Percentiles rank a stretch among this genome's conserved stretches.
Evolutionary conservation across 2,797 vertebrate genomes (phyloP).

Genomic region (Monodelphis domestica): DNA sequence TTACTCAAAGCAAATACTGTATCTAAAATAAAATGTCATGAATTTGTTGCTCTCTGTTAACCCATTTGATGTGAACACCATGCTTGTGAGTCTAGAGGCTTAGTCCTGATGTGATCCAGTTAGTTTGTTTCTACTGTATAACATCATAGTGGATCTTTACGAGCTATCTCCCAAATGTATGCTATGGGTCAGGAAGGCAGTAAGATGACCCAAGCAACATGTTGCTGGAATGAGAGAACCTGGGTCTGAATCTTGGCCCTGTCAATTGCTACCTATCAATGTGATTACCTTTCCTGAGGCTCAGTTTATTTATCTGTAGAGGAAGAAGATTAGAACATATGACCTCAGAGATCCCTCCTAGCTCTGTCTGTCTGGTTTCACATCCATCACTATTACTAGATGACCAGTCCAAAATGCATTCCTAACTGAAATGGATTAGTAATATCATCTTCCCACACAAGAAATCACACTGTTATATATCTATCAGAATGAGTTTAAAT

Average conservation of each 20-base stretch:
- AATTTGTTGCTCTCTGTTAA: conserved; percentile 34
- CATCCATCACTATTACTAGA: not conserved
- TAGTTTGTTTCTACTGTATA: conserved; percentile 47
- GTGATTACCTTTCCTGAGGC: not conserved
- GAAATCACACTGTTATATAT: conserved; percentile 18
- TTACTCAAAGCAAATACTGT: conserved; percentile 18
- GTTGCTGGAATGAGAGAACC: not conserved
- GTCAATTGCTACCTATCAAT: not conserved
- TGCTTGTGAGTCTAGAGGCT: conserved; percentile 58
- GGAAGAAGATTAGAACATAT: not conserved
- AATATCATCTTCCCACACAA: conserved; percentile 46
- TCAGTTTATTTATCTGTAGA: not conserved
- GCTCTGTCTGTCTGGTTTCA: not conserved
- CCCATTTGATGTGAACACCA: conserved; percentile 40
- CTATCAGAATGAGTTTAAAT: not conserved
- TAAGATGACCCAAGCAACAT: not conserved
- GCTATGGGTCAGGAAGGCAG: conserved; percentile 13
- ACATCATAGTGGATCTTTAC: not conserved
- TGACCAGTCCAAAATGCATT: not conserved
- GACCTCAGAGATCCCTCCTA: not conserved
- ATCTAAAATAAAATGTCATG: conserved; percentile 44
- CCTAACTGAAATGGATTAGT: not conserved
- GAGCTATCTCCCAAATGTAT: not conserved
- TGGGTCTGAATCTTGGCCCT: not conserved
- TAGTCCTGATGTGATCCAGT: conserved; percentile 51